Base-by-base conservation (phyloP, 2,797 vertebrate species). In the Limnodromus scolopaceus region DNA sequence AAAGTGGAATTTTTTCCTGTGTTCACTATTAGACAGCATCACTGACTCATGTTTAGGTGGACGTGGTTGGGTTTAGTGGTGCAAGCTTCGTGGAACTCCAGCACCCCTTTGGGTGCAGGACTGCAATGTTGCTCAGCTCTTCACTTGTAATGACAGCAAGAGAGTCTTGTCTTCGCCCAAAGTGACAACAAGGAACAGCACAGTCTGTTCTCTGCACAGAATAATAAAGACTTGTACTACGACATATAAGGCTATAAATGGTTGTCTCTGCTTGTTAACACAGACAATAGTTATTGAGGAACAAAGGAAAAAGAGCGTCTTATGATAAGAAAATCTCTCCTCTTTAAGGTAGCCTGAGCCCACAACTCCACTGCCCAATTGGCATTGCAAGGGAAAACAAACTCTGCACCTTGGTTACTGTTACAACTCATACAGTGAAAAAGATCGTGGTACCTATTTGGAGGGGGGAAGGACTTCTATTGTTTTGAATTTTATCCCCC, bases 51-150 rank as follows among this genome's bases (percentile, higher is more conserved):
- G 14, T 32, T 70, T 57, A 39, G 34, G 28, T 65, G 24, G 60
- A 27, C 20, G 11, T 13, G 10, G 12, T 1, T 2, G 19, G 4
- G 5, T 43, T 92, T 75, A 54, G 28, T 32, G 24, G 3, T 17
- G 49, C 7, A 48, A 74, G 12, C 18, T 79, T 66, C 3, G 0
- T 39, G 16, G 3, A 53, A 5, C 24, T 49, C 23, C 1, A 3
- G 13, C 7, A 43, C 20, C 8, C 6, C 3, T 55, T 55, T 8
- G 13, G 24, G 18, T 2, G 0, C 11, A 75, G 25, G 5, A 43
- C 58, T 83, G 13, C 30, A 17, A 2, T 1, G 2, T 23, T 61
- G 8, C 24, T 64, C 60, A 9, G 1, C 13, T 61, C 15, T 65
- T 83, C 36, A 27, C 16, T 30, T 11, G 2, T 16, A 63, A 51